Conservation (phyloP, 2,888 invertebrate species). For the Nymphalis polychloros region DNA sequence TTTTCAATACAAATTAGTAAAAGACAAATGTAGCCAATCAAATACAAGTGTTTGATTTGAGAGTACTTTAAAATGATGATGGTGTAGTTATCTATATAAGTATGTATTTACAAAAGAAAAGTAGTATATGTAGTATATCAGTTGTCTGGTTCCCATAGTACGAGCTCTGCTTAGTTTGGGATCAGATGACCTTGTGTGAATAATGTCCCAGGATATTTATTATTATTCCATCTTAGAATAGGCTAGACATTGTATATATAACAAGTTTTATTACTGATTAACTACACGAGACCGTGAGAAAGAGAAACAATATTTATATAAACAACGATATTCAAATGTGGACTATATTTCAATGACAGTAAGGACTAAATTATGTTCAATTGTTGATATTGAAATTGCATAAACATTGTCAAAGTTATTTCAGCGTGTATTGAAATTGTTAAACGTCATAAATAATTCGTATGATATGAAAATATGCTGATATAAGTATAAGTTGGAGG, state of each 20-base stretch:
- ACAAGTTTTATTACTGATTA: background rate
- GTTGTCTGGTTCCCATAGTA: no score
- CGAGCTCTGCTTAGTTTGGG: no score
- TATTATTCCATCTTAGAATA: background rate
- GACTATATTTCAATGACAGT: background rate
- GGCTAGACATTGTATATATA: background rate
- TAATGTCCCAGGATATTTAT: no score
- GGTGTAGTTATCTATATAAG: no score
- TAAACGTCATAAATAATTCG: background rate
- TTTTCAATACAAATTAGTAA: no score
- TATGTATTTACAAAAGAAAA: no score
- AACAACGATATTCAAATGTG: background rate
- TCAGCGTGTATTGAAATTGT: background rate
- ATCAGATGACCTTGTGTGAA: no score
- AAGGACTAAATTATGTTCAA: background rate
- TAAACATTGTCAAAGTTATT: background rate
- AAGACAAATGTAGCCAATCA: no score
- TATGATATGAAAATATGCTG: no score
- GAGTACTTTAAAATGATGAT: background rate
- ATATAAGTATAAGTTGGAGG: no score
- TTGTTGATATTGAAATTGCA: background rate
- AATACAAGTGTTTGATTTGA: background rate
- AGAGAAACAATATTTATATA: background rate
- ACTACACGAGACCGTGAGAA: constrained; percentile 7
- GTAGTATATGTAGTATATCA: no score